These are phyloP conservation scores for Chromis chromis DNA, from an alignment of 2,797 vertebrate genomes.

Conservation along the genomic window DNA sequence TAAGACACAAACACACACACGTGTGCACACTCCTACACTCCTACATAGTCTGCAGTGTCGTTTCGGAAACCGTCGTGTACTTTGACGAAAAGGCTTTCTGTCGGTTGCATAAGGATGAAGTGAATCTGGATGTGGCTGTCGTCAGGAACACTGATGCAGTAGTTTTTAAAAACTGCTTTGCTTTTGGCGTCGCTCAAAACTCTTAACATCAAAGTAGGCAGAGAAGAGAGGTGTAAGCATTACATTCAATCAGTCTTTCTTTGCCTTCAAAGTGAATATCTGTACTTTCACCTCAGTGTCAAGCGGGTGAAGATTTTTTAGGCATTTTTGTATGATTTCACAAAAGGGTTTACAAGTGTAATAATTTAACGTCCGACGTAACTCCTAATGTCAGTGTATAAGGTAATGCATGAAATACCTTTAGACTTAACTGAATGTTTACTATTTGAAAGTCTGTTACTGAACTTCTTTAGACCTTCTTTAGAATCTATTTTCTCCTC, in stretches of 20 bases:
- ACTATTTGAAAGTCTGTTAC: neutral
- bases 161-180: conserved; percentile 16
- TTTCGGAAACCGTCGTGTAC: conserved; percentile 7
- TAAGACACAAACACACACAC: conserved; percentile 21
- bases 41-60: conserved; percentile 10
- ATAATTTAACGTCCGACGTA: conserved; percentile 4
- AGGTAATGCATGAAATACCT: neutral
- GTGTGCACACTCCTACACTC: neutral
- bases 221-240: conserved; percentile 6
- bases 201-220: conserved; percentile 42
- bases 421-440: neutral
- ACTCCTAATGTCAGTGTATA: conserved; percentile 3
- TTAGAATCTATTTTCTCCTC: neutral
- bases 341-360: neutral
- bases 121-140: conserved; percentile 26
- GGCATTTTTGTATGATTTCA: neutral
- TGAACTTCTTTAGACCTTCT: neutral
- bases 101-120: conserved; percentile 26
- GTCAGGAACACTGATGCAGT: conserved; percentile 25
- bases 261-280: conserved; percentile 21
- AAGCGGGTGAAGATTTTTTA: neutral
- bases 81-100: conserved; percentile 28
- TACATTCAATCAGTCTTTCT: conserved; percentile 17
- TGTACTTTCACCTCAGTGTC: conserved; percentile 20
- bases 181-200: conserved; percentile 34